Conservation (phyloP, 2,888 invertebrate species). For the Epirrhoe alternata region DNA sequence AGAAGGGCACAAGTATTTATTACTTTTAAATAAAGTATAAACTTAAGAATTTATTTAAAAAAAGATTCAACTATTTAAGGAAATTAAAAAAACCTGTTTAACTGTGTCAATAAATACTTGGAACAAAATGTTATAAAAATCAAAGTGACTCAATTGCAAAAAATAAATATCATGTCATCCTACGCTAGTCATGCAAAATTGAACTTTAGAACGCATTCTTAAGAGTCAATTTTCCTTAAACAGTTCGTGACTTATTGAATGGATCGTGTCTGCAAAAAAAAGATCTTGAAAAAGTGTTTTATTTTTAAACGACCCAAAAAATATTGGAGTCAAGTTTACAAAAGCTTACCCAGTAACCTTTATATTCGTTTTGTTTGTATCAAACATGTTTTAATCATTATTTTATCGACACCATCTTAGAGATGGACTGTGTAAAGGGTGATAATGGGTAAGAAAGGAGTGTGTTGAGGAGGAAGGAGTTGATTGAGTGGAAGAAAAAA, state of each 20-base stretch:
- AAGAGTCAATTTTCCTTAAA: slow-evolving; percentile 6
- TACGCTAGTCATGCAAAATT: background rate
- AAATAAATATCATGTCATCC: slow-evolving; percentile 7
- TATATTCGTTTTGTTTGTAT: background rate
- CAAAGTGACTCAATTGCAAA: background rate
- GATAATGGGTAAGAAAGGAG: too few species aligned
- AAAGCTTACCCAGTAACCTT: slow-evolving; percentile 51
- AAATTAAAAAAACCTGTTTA: too few species aligned
- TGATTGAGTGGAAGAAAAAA: too few species aligned
- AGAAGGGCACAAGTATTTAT: too few species aligned
- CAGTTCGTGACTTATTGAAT: background rate
- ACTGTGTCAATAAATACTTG: too few species aligned
- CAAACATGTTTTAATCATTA: background rate
- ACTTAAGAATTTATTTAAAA: too few species aligned
- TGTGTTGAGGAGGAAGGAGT: too few species aligned
- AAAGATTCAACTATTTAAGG: too few species aligned
- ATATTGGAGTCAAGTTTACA: slow-evolving; percentile 72
- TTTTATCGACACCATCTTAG: too few species aligned
- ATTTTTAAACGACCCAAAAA: slow-evolving; percentile 58
- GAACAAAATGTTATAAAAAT: background rate
- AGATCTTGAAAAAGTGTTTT: slow-evolving; percentile 40
- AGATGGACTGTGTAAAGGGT: too few species aligned
- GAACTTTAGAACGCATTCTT: background rate
- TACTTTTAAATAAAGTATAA: too few species aligned
- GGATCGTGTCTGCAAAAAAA: slow-evolving; percentile 14